A percentile compares a stretch with the other conserved stretches of the same genome.
phyloP scores from a whole-genome alignment of 2,113 vertebrate species.

The Platysteira castanea region DNA sequence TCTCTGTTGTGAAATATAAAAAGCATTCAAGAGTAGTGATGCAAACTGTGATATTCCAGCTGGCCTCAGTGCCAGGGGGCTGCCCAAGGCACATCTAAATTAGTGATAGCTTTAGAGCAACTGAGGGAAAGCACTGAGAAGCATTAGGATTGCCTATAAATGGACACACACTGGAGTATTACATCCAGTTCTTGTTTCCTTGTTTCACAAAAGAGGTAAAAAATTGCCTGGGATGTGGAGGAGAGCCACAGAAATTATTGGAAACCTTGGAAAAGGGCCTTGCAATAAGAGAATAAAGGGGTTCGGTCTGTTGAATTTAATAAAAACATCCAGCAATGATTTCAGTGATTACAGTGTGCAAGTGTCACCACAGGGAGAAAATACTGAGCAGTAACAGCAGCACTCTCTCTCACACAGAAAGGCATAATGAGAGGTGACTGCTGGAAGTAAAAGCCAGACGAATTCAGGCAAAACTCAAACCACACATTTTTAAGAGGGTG shows the following conservation, averaged over 20 bases:
- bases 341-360: not conserved
- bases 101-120: not conserved
- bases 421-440: not conserved
- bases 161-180: not conserved
- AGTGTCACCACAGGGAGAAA: slow-evolving; percentile 23
- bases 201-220: not conserved
- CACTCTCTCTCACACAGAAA: not conserved
- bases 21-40: not conserved
- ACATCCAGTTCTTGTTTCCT: not conserved
- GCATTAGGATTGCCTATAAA: not conserved
- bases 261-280: slow-evolving; percentile 8
- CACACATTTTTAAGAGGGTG: slow-evolving; percentile 2
- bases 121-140: not conserved
- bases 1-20: not conserved
- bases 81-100: not conserved
- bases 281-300: slow-evolving; percentile 2
- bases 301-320: slow-evolving; percentile 4
- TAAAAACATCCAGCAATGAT: not conserved
- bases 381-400: not conserved
- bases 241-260: not conserved
- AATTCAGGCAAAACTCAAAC: slow-evolving; percentile 26
- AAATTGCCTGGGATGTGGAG: not conserved
- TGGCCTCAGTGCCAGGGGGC: not conserved
- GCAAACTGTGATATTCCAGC: not conserved
- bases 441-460: slow-evolving; percentile 38